Evolutionary conservation across 2,888 invertebrate species (phyloP).

Genomic region (Metacarcinus magister): DNA sequence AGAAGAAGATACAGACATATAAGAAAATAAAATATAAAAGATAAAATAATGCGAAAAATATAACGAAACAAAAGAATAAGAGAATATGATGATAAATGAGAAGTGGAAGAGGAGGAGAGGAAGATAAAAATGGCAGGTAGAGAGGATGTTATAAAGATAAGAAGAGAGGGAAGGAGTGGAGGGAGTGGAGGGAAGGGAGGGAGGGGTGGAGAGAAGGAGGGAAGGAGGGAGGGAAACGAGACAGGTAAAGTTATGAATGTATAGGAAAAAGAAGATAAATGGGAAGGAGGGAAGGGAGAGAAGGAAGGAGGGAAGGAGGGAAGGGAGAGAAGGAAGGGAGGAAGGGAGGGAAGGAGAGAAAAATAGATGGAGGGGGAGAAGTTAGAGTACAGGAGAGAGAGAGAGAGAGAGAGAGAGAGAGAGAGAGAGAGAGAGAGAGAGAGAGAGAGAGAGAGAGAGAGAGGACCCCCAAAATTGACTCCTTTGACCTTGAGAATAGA

Average conservation of each 20-base stretch:
- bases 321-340: neutral
- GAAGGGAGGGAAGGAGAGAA: neutral
- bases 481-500: neutral
- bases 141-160: neutral
- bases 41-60: too few species aligned
- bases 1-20: neutral
- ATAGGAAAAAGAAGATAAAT: neutral
- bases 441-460: neutral
- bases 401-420: too few species aligned
- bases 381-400: too few species aligned
- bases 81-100: neutral
- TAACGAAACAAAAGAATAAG: neutral
- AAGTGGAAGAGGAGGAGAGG: neutral
- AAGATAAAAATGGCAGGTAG: neutral
- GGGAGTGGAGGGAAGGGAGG: neutral
- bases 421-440: neutral
- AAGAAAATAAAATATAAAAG: neutral
- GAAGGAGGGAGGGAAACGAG: neutral
- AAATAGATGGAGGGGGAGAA: too few species aligned
- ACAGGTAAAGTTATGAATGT: neutral
- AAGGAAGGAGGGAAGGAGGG: neutral
- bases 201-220: neutral
- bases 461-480: too few species aligned
- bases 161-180: neutral
- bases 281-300: neutral